phyloP scores from a whole-genome alignment of 2,113 vertebrate genomes.

The Notiomystis cincta region DNA sequence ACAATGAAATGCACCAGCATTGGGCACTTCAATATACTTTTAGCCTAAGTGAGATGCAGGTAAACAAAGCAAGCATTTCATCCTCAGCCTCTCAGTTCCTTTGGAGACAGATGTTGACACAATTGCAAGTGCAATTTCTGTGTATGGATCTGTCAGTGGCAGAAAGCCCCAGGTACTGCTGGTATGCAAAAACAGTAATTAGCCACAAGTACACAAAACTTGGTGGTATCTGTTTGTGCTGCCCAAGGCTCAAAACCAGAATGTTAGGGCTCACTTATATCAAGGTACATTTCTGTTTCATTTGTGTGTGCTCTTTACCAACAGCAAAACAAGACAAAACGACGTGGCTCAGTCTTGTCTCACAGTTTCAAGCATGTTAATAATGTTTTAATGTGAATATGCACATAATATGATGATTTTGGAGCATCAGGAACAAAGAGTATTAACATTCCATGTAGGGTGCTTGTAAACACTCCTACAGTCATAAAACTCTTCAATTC shows the following conservation, averaged over 20 bases:
- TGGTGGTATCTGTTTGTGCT: background rate
- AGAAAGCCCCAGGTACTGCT: background rate
- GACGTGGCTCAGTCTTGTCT: accelerated
- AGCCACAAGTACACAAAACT: background rate
- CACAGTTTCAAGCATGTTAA: background rate
- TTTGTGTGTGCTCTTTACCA: background rate
- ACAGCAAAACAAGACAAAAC: background rate
- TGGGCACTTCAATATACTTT: background rate
- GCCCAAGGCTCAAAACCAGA: background rate
- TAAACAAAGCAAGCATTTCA: background rate
- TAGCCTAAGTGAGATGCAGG: background rate
- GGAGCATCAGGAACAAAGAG: background rate
- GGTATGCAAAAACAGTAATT: background rate
- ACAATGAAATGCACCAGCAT: accelerated
- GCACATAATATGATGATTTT: accelerated
- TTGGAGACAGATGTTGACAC: background rate
- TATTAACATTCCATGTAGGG: background rate
- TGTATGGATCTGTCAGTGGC: background rate
- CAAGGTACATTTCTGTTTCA: background rate
- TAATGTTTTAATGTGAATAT: background rate
- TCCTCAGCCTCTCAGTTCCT: background rate
- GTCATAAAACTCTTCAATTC: background rate
- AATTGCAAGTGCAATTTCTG: background rate
- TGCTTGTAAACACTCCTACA: background rate
- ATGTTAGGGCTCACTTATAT: background rate